Conservation (phyloP, 1,140 invertebrate species). For the Lordiphosa mommai region DNA sequence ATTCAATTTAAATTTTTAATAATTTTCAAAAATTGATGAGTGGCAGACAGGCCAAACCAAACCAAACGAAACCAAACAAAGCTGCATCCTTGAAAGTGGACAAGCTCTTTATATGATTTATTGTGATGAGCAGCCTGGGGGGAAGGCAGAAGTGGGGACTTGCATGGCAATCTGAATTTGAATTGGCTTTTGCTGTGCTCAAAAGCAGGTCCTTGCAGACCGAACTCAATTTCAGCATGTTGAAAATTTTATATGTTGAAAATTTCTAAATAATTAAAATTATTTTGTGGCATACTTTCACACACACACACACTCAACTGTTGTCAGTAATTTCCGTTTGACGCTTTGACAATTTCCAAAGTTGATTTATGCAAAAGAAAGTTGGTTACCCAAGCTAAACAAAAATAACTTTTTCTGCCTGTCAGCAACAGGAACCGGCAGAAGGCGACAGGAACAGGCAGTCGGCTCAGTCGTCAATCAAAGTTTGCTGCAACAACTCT, state of each 20-base stretch:
- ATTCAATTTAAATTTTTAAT: slow-evolving; percentile 78
- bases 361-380: slow-evolving; percentile 34
- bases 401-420: slow-evolving; percentile 1
- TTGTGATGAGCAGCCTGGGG: slow-evolving; percentile 34
- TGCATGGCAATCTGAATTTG: slow-evolving; percentile 34
- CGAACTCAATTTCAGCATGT: slow-evolving; percentile 14
- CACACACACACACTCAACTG: background rate
- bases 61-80: slow-evolving; percentile 26
- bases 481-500: slow-evolving; percentile 16
- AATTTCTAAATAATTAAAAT: slow-evolving; percentile 57
- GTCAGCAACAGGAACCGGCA: slow-evolving; percentile 28
- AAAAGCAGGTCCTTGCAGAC: background rate
- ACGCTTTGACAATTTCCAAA: slow-evolving; percentile 50
- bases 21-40: slow-evolving; percentile 74
- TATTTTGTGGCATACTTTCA: slow-evolving; percentile 50
- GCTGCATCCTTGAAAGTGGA: background rate
- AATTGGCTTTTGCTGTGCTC: slow-evolving; percentile 7
- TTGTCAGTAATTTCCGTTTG: slow-evolving; percentile 18
- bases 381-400: background rate
- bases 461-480: slow-evolving; percentile 55
- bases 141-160: background rate
- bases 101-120: slow-evolving; percentile 62
- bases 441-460: background rate
- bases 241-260: slow-evolving; percentile 25
- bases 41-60: slow-evolving; percentile 37